A percentile compares a stretch with the other conserved stretches of the same genome.
These are phyloP conservation scores for Eremophila alpestris DNA, from an alignment of 2,797 vertebrate species.

Conservation along the genomic window DNA sequence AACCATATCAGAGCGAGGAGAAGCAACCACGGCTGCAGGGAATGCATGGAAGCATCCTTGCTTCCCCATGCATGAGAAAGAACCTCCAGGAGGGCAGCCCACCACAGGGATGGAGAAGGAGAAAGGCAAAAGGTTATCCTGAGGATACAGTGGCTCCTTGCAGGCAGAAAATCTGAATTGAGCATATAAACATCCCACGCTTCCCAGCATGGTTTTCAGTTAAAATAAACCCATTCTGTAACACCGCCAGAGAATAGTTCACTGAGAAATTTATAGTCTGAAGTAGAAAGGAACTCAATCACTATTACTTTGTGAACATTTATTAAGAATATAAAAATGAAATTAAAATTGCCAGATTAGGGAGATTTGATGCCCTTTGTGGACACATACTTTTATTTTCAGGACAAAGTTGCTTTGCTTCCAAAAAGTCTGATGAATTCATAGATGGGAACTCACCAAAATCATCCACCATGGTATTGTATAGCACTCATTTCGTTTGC, in stretches of 20 bases:
- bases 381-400: conserved; percentile 11
- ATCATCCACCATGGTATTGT: neutral
- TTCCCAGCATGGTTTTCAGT: conserved; percentile 39
- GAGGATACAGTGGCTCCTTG: neutral
- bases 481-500: neutral
- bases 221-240: conserved; percentile 34
- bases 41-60: too few relatives aligned
- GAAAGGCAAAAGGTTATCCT: conserved; percentile 13
- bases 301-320: neutral
- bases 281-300: conserved; percentile 1
- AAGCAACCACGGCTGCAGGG: neutral
- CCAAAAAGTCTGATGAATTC: conserved; percentile 29
- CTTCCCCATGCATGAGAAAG: neutral
- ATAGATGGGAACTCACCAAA: conserved; percentile 4
- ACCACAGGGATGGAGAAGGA: neutral
- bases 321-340: conserved; percentile 47
- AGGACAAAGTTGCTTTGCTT: conserved; percentile 16
- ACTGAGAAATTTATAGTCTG: conserved; percentile 21
- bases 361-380: conserved; percentile 27
- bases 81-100: neutral
- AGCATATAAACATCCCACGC: conserved; percentile 5
- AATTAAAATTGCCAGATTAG: conserved; percentile 34
- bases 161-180: conserved; percentile 21
- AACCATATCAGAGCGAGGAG: fast-evolving
- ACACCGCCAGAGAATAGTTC: neutral